A percentile compares a stretch with the other conserved stretches of the same genome.
Conservation (phyloP, 2,797 vertebrate genomes). For the Ctenopoma kingsleyae region DNA sequence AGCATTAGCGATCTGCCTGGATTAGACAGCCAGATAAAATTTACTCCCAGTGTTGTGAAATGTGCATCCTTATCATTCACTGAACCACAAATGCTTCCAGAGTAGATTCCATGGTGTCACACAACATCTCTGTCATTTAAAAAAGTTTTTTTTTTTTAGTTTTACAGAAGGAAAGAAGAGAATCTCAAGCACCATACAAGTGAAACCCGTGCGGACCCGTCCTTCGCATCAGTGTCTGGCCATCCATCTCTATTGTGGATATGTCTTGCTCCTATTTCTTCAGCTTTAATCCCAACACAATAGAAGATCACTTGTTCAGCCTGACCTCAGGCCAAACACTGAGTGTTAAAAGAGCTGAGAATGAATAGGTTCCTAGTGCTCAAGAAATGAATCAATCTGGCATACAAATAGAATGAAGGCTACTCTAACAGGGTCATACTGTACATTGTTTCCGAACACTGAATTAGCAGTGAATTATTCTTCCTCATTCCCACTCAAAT, state of each 20-base stretch:
- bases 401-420: constrained; percentile 36
- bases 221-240: constrained; percentile 2
- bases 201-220: constrained; percentile 13
- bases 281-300: constrained; percentile 29
- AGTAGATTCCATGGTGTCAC: constrained; percentile 60
- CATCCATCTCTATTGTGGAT: constrained; percentile 32
- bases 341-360: constrained; percentile 24
- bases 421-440: constrained; percentile 20
- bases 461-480: constrained; percentile 69
- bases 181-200: not conserved
- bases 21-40: constrained; percentile 77
- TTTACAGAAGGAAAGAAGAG: constrained; percentile 15
- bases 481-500: constrained; percentile 67
- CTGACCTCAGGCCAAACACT: constrained; percentile 40
- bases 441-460: constrained; percentile 54
- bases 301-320: constrained; percentile 40
- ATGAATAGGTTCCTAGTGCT: constrained; percentile 44
- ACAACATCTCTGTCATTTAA: constrained; percentile 59
- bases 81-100: constrained; percentile 60
- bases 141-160: not conserved
- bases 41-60: constrained; percentile 64
- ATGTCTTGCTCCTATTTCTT: constrained; percentile 31
- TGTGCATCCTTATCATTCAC: constrained; percentile 55
- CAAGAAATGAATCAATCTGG: constrained; percentile 48
- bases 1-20: constrained; percentile 68